Base-by-base conservation (phyloP, 2,888 invertebrate genomes). In the Metopia argyrocephala region DNA sequence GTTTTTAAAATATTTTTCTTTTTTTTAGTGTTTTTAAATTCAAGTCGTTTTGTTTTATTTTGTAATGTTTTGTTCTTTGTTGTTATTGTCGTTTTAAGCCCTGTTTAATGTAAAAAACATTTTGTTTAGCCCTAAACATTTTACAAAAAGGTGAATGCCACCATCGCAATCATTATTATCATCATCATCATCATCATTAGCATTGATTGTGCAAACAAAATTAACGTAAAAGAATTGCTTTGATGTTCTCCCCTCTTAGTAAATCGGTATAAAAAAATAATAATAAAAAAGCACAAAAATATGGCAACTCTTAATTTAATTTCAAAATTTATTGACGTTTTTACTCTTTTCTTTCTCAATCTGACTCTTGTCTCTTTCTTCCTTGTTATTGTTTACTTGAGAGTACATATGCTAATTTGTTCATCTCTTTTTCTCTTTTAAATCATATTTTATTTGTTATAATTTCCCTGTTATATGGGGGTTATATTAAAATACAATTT, bases 401-500 rank as follows among this genome's bases (percentile, higher is more conserved):
- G n/a, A n/a, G n/a, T n/a, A n/a, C n/a, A n/a, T n/a, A n/a, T n/a
- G n/a, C n/a, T n/a, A 12, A 9, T 15, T 15, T 2, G 12, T 2
- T 6, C 15, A 9, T 1, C 15, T 3, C 38, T 12, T 1, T 38
- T 1, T 38, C 12, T 1, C 15, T 38, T 7, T 57, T 31, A 20
- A 2, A 3, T 18, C 15, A 21, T 62, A 21, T 62, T 46, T 25
- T 27, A 27, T 50, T 27, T 48, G 38, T 15, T 0, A 20, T 61
- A 64, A 50, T 31, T 27, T 50, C 45, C n/a, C 12, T 20, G 18
- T 31, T 4, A 31, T 57, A n/a, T 31, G 15, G 27, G 38, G 38
- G 12, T n/a, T 31, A 57, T 65, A 50, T 73, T 18, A 4, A 61
- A n/a, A 38, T 38, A 5, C 23, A n/a, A 12, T 15, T 62, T 71